Evolutionary conservation across 2,113 vertebrate genomes (phyloP), one percentile per base, ranked within the genome.

Genomic region (Natator depressus): DNA sequence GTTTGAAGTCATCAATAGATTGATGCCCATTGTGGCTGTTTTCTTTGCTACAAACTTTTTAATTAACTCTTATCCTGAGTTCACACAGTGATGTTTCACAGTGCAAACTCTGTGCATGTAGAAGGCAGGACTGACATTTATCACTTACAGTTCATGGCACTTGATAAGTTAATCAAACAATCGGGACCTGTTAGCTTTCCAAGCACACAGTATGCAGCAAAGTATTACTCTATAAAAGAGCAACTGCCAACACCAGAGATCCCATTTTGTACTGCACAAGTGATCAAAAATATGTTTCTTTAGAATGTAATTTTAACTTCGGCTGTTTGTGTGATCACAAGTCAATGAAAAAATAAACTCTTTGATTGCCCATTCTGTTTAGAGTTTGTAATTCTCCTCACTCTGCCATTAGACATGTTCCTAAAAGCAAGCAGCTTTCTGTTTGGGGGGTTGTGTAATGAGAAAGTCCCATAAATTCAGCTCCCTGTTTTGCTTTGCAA

Each of bases 1-100:
- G 53, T 69, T 24, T 88, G 94, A 80, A 69, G 94, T 94, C 94
- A 97, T 96, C 95, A 96, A 95, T 96, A 93, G 95, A 94, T 82
- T 76, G 92, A 62, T 93, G 87, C 93, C 88, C 85, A 93, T 90
- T 91, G 89, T 95, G 96, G 93, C 82, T 94, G 91, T 97, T 97
- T 94, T 94, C 94, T 95, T 93, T 95, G 81, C 95, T 95, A 95
- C 83, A 93, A 96, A 96, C 95, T 94, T 96, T 97, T 96, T 97
- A 98, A 97, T 97, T 98, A 98, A 97, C 91, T 94, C 84, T 95
- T 96, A 96, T 94, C 91, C 87, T 88, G 89, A 97, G 88, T 96
- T 97, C 95, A 93, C 95, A 94, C 93, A 95, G 89, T 91, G 91
- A 84, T 95, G 90, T 93, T 96, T 95, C 96, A 90, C 88, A 85